Percentiles rank a stretch among this genome's conserved stretches.
Evolutionary conservation across 2,113 vertebrate genomes (phyloP).

Genomic region (Mesembrinibis cayennensis): DNA sequence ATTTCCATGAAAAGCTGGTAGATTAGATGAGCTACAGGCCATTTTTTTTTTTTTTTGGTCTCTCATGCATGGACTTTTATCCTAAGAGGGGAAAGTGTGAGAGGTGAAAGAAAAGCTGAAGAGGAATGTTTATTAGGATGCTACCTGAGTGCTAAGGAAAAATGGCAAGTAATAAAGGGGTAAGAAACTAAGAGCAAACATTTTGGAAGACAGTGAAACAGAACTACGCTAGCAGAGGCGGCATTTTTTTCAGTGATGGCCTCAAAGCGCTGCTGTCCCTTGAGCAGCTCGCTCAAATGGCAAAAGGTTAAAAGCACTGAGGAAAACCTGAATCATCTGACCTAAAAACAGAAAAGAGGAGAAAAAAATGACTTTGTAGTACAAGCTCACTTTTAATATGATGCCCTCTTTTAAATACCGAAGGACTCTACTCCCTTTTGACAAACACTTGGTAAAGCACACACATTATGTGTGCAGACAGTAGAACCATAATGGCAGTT

Average conservation of each 20-base stretch:
- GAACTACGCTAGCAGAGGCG: background rate
- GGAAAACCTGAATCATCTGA: constrained; percentile 63
- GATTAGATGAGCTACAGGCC: background rate
- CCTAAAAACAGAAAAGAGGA: constrained; percentile 28
- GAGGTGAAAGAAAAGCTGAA: background rate
- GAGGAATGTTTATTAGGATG: background rate
- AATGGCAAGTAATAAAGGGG: background rate
- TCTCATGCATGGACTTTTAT: background rate
- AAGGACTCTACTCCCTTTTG: background rate
- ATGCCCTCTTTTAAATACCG: background rate
- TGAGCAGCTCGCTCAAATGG: background rate
- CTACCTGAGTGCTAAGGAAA: background rate
- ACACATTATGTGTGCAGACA: background rate
- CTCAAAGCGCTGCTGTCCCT: background rate
- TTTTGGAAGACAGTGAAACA: background rate
- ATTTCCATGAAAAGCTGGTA: background rate
- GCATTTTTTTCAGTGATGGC: background rate
- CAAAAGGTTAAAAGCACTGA: constrained; percentile 39
- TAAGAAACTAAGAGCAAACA: background rate
- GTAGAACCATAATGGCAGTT: background rate
- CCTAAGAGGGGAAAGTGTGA: background rate
- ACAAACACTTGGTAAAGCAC: background rate
- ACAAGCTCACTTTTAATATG: background rate
- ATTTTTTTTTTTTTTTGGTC: fast-evolving
- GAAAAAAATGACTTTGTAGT: background rate